These are phyloP conservation scores for Trissolcus basalis DNA, from an alignment of 1,140 invertebrate genomes.

Conservation along the genomic window DNA sequence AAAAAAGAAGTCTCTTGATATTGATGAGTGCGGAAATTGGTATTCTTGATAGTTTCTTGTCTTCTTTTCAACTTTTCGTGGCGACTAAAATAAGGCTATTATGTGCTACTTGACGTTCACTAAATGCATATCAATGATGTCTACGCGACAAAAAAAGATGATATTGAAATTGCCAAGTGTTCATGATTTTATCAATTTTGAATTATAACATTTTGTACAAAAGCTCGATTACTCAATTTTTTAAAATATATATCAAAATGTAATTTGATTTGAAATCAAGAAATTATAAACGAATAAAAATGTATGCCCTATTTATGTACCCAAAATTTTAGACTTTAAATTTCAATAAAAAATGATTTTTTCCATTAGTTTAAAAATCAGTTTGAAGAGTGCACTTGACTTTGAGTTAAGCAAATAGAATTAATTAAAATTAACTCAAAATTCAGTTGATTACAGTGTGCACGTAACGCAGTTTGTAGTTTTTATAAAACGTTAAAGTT, in stretches of 20 bases:
- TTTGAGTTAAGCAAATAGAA: conserved; percentile 24
- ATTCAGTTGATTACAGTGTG: conserved; percentile 21
- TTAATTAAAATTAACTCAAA: conserved; percentile 31
- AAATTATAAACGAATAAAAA: too few species aligned
- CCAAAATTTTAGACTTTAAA: too few species aligned
- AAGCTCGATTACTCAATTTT: too few species aligned
- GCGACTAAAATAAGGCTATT: conserved; percentile 29
- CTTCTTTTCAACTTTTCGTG: conserved; percentile 15
- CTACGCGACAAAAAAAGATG: conserved; percentile 1
- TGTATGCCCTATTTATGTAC: too few species aligned
- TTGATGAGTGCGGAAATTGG: conserved; percentile 25
- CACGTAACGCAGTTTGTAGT: conserved; percentile 17
- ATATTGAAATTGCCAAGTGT: background rate
- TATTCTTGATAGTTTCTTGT: conserved; percentile 10
- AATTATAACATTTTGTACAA: too few species aligned
- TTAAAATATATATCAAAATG: too few species aligned
- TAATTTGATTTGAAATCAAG: too few species aligned
- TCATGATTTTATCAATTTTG: too few species aligned
- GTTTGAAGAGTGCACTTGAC: conserved; percentile 2
- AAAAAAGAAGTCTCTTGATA: conserved; percentile 42
- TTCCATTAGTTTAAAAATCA: too few species aligned
- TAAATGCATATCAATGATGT: conserved; percentile 16
- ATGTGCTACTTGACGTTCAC: conserved; percentile 7
- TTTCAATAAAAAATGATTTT: too few species aligned
- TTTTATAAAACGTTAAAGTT: conserved; percentile 16